A percentile compares a stretch with the other conserved stretches of the same genome.
These are phyloP conservation scores for Gryllus longicercus DNA, from an alignment of 2,888 invertebrate species.

Conservation along the genomic window DNA sequence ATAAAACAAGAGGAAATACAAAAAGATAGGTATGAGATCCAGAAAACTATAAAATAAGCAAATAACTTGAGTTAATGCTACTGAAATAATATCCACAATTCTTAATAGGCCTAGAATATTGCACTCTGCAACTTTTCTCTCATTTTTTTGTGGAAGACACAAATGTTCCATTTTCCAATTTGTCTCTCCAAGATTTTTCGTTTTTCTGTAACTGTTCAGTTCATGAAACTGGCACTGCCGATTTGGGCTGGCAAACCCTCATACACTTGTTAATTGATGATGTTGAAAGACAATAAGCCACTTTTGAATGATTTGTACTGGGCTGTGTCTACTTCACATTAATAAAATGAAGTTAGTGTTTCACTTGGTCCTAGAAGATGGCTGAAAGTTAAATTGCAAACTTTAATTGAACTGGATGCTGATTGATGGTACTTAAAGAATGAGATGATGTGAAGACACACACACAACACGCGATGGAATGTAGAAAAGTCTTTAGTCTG, in stretches of 20 bases:
- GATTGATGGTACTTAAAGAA: too few species aligned
- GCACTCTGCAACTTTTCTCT: slow-evolving; percentile 31
- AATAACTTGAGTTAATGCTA: background rate
- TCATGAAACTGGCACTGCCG: slow-evolving; percentile 21
- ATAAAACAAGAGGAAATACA: slow-evolving; percentile 25
- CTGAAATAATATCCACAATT: slow-evolving; percentile 26
- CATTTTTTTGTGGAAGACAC: slow-evolving; percentile 34
- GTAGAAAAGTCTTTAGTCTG: background rate
- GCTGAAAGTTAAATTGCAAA: too few species aligned
- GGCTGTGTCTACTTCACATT: slow-evolving; percentile 29
- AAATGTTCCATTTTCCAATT: slow-evolving; percentile 27
- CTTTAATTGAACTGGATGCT: too few species aligned
- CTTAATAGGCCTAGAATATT: slow-evolving; percentile 34
- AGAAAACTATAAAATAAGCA: slow-evolving; percentile 18
- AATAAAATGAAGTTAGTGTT: slow-evolving; percentile 36
- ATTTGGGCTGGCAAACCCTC: slow-evolving; percentile 32
- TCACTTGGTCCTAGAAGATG: slow-evolving; percentile 23
- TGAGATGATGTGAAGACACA: slow-evolving; percentile 28
- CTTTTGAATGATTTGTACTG: slow-evolving; percentile 33
- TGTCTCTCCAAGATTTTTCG: slow-evolving; percentile 21
- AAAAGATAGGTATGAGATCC: slow-evolving; percentile 11
- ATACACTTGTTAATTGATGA: slow-evolving; percentile 22
- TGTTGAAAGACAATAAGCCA: slow-evolving; percentile 30
- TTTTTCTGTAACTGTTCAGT: slow-evolving; percentile 23
- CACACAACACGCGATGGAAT: background rate